Evolutionary conservation across 2,797 vertebrate genomes (phyloP), one percentile per base, ranked within the genome.

Genomic region (Propithecus deckenii): DNA sequence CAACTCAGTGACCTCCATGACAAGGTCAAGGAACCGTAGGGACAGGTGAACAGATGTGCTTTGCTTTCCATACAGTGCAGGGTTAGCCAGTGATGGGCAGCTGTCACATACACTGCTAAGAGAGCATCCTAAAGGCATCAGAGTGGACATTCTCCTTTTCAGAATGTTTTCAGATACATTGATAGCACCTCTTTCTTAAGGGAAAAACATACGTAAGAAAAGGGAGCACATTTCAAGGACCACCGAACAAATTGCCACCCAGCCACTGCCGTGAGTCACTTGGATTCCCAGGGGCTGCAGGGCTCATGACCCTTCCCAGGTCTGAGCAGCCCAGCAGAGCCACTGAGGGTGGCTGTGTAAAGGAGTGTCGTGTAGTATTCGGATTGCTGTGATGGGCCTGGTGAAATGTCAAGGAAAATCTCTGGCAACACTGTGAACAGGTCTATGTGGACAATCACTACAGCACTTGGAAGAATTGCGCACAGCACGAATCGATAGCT

Each of bases 261-360:
- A 15, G 69, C 52, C n/a, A 4, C 38, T 0, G 30, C 46, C 0
- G 30, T 32, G 74, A 43, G 46, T 69, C 52, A 12, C 0, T 1
- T 0, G 0, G 7, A 11, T 35, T 55, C 65, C 50, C 22, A 17
- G 61, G 38, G 4, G 12, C 1, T 48, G 0, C 0, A 0, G 2
- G 8, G 25, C 65, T 84, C 30, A 10, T 23, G 3, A 10, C 38
- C 50, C 20, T 7, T 46, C 61, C 2, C 11, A 9, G 32, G 23
- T 46, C 28, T 5, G 55, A 84, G 48, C 69, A n/a, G 7, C 4
- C 6, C 32, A 46, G 69, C 30, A 25, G 30, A 57, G 71, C 43
- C 2, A 6, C 86, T 14, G 25, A 57, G 4, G 1, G 41, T 8
- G 11, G 20, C 13, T 7, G 6, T 1, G 12, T 22, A 22, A 9